Conservation (phyloP, 2,113 vertebrate genomes). For the Gracilinanus agilis region DNA sequence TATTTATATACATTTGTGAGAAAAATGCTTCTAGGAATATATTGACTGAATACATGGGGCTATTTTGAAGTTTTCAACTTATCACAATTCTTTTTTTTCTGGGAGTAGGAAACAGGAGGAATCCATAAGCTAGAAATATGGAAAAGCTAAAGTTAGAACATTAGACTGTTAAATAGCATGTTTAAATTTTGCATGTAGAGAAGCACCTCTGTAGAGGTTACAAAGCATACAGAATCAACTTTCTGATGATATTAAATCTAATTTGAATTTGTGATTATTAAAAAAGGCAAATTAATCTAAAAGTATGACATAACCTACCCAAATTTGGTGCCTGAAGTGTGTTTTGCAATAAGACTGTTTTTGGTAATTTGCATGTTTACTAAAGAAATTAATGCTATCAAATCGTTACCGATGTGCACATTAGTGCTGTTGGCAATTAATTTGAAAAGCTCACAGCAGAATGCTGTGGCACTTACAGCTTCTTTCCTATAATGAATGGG, state of each 20-base stretch:
- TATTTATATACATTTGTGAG: background rate
- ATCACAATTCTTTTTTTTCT: background rate
- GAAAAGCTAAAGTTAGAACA: background rate
- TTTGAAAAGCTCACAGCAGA: slow-evolving; percentile 48
- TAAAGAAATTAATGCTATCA: background rate
- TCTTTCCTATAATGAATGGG: slow-evolving; percentile 29
- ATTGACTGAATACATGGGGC: background rate
- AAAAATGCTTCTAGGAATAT: slow-evolving; percentile 24
- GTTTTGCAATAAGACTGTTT: background rate
- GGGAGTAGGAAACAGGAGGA: background rate
- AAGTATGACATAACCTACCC: background rate
- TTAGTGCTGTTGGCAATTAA: slow-evolving; percentile 25
- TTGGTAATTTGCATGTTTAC: background rate
- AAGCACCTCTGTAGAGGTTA: background rate
- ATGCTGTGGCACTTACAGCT: background rate
- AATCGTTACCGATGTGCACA: slow-evolving; percentile 13
- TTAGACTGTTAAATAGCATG: background rate
- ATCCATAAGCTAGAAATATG: background rate
- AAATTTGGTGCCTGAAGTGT: background rate
- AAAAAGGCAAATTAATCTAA: background rate
- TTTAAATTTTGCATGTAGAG: background rate
- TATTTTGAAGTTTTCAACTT: background rate
- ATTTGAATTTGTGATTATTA: background rate
- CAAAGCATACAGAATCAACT: background rate
- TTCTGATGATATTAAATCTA: background rate